Conservation (phyloP, 2,113 vertebrate species). For the Aleadryas rufinucha region DNA sequence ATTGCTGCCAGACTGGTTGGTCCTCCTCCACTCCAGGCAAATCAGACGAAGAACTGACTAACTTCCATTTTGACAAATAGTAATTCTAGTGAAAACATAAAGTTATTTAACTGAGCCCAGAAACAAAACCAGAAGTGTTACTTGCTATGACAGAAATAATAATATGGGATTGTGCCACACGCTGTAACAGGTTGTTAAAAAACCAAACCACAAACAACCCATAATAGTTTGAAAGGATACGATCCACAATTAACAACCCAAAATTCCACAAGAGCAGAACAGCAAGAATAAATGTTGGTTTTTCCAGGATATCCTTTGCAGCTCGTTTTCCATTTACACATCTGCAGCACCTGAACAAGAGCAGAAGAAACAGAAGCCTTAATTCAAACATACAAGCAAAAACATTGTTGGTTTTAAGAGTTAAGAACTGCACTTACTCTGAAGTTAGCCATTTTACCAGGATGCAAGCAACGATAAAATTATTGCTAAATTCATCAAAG, state of each 20-base stretch:
- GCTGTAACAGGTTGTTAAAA: background rate
- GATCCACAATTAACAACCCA: conserved; percentile 91
- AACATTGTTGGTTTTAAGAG: background rate
- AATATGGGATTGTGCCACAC: background rate
- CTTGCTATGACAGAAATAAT: background rate
- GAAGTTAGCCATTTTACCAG: background rate
- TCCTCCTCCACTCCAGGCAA: background rate
- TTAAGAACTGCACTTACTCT: background rate
- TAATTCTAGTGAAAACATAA: background rate
- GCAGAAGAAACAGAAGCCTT: background rate
- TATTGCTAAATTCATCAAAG: background rate
- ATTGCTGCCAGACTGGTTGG: background rate
- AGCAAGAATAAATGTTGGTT: conserved; percentile 83
- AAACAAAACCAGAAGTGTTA: background rate
- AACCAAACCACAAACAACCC: background rate
- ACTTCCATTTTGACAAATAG: background rate
- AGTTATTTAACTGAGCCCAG: background rate
- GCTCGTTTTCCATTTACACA: conserved; percentile 77
- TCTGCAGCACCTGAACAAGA: conserved; percentile 81
- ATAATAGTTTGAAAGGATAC: conserved; percentile 79
- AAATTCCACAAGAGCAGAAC: conserved; percentile 93
- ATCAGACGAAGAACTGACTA: background rate
- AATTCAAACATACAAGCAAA: background rate
- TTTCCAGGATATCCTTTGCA: conserved; percentile 76
- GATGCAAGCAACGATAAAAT: background rate